Conservation (phyloP, 1,140 invertebrate species). For the Zaprionus kolodkinae region DNA sequence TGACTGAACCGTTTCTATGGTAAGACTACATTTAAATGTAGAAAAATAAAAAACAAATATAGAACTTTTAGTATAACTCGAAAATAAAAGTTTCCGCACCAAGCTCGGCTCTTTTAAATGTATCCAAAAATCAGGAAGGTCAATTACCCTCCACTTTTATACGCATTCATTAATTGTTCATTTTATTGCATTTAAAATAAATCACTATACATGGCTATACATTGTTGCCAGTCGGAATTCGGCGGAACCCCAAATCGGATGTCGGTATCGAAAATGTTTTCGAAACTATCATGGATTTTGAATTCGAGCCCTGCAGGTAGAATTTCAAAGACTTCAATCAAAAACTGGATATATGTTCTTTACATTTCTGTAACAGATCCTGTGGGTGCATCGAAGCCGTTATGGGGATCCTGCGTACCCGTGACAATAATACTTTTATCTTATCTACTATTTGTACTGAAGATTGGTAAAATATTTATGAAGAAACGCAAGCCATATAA, state of each 20-base stretch:
- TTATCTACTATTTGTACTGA: constrained; percentile 17
- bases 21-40: too few relatives aligned
- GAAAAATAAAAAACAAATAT: too few relatives aligned
- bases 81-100: too few relatives aligned
- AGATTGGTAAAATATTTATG: constrained; percentile 91
- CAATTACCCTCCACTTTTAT: neutral
- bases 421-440: neutral
- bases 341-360: neutral
- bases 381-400: neutral
- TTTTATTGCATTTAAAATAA: neutral
- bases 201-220: neutral
- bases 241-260: neutral
- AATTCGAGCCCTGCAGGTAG: constrained; percentile 26
- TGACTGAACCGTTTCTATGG: too few relatives aligned
- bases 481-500: constrained; percentile 91
- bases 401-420: constrained; percentile 8
- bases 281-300: neutral
- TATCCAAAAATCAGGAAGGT: too few relatives aligned
- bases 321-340: neutral
- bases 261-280: constrained; percentile 21
- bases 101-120: too few relatives aligned
- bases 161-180: neutral
- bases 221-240: neutral
- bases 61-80: too few relatives aligned
- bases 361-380: constrained; percentile 23